Base-by-base conservation (phyloP, 37 sponge, comb jelly and placozoan species). In the Aplysina aerophoba region DNA sequence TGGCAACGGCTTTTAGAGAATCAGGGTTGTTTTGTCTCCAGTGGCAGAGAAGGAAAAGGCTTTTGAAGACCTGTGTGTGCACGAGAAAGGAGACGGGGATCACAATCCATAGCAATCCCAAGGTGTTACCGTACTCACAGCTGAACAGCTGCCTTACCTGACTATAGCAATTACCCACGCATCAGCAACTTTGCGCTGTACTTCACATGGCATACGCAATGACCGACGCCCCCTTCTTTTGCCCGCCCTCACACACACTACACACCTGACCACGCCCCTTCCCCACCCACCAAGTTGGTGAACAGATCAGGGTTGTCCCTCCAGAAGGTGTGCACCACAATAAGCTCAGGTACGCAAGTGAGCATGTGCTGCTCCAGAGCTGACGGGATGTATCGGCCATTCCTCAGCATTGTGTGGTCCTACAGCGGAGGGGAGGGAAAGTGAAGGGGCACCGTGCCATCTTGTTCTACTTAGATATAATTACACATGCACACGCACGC, bases 271-370 rank as follows among this genome's bases (percentile, higher is more conserved):
- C 22, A 25, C 22, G 35, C 13, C 71, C 28, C 71, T 12, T 16
- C 28, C 31, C 27, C 34, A 31, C 33, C 30, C 34, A 75, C 78
- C 78, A 75, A 41, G 53, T 50, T 75, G 37, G 37, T 75, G 11
- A 75, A 75, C 20, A 24, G 25, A 4, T 75, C 78, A 19, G 78
- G 78, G 38, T 40, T 41, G 53, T 75, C 78, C 53, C 24, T 75
- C 78, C 78, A 75, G 6, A 75, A 22, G 54, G 38, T 75, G 54
- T 75, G 78, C 2, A 44, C 78, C n/a, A 75, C 78, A 40, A 75
- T 15, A 1, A 50, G 25, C 53, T 75, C 78, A 4, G 78, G 78
- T 0, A 75, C n/a, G 25, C 41, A 54, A 41, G 54, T 75, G 54
- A 75, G 24, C 41, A 75, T 30, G 11, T 39, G 50, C 22, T 37